Percentiles rank a stretch among this genome's conserved stretches.
Conservation (phyloP, 2,797 vertebrate genomes). For the Microtus californicus region DNA sequence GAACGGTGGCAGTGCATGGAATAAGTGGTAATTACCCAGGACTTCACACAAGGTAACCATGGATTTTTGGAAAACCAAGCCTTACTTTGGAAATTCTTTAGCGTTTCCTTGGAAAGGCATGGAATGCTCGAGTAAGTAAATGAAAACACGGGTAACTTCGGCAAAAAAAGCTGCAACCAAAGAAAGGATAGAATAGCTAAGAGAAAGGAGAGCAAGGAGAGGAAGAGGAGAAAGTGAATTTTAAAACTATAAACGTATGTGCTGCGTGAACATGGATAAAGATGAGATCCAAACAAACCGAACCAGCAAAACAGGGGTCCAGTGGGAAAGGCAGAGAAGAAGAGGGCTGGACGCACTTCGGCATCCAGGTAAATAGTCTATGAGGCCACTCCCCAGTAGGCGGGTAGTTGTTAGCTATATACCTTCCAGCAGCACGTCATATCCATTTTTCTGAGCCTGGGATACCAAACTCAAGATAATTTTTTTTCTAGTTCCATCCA, state of each 20-base stretch:
- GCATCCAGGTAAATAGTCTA: no score
- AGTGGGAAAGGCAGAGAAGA: no score
- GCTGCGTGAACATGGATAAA: no score
- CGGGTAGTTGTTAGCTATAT: no score
- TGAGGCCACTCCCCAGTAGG: no score
- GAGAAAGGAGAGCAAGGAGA: conserved; percentile 11
- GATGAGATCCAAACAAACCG: no score
- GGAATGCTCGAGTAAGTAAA: conserved; percentile 42
- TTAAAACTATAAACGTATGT: conserved; percentile 21
- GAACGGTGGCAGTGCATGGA: neutral
- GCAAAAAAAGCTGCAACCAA: neutral
- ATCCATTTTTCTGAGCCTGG: neutral
- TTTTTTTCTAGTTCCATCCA: neutral
- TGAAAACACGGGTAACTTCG: neutral
- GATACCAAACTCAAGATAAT: neutral
- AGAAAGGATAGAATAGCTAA: neutral
- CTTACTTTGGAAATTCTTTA: conserved; percentile 59
- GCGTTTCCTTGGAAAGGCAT: conserved; percentile 43
- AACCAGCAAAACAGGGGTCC: no score
- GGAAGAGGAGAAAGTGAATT: neutral
- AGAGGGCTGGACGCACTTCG: no score
- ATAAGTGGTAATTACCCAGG: neutral
- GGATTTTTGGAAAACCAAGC: conserved; percentile 12
- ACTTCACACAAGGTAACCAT: neutral
- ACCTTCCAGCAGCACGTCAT: neutral